Percentiles rank a stretch among this genome's conserved stretches.
Conservation (phyloP, 1,140 invertebrate species). For the Drosophila leontia region DNA sequence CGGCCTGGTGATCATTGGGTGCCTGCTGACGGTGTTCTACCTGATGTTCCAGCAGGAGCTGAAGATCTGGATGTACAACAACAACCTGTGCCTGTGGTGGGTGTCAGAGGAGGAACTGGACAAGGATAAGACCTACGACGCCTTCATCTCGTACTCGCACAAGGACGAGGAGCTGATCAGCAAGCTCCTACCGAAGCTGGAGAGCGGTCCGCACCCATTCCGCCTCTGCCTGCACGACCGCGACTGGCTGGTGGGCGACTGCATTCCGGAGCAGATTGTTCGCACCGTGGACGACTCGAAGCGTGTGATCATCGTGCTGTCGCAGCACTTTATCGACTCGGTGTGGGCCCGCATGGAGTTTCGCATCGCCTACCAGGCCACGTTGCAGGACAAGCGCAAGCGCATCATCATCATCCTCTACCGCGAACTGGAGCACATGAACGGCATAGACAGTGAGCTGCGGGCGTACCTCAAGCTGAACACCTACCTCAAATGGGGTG, state of each 20-base stretch:
- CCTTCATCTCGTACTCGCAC: constrained; percentile 94
- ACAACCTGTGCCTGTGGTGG: constrained; percentile 89
- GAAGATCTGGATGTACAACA: constrained; percentile 90
- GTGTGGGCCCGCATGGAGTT: constrained; percentile 95
- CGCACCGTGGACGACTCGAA: constrained; percentile 91
- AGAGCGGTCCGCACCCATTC: constrained; percentile 86
- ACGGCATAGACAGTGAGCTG: constrained; percentile 90
- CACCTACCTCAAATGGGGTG: constrained; percentile 94
- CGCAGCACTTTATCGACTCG: constrained; percentile 92
- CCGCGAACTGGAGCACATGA: constrained; percentile 89
- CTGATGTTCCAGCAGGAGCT: constrained; percentile 88
- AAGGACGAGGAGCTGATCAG: constrained; percentile 90
- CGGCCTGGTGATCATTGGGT: constrained; percentile 84
- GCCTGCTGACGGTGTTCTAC: constrained; percentile 86
- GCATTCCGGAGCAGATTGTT: constrained; percentile 92
- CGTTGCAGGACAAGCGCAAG: constrained; percentile 90
- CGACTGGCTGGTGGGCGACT: constrained; percentile 92
- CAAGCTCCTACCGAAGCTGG: constrained; percentile 89
- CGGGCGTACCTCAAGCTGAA: constrained; percentile 92
- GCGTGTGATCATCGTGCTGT: constrained; percentile 93
- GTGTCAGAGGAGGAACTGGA: constrained; percentile 91
- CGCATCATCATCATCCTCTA: constrained; percentile 92
- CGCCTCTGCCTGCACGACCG: constrained; percentile 92
- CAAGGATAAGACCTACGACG: constrained; percentile 92
- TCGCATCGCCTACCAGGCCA: constrained; percentile 90